phyloP scores from a whole-genome alignment of 2,113 vertebrate genomes.

The Microcebus tavaratra region DNA sequence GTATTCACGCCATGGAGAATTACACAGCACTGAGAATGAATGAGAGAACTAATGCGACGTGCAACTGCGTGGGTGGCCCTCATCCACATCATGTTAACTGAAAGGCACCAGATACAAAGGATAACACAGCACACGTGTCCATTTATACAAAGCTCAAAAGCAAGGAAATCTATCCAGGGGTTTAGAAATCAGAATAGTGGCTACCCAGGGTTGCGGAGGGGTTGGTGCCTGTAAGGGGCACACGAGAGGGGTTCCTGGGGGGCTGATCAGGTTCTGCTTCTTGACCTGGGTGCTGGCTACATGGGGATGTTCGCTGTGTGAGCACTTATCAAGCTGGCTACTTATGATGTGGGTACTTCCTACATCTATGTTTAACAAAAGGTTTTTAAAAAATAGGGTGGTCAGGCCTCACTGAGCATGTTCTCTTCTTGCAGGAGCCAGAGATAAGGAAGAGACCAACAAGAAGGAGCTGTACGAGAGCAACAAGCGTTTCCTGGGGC shows the following conservation, averaged over 20 bases:
- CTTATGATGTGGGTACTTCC: background rate
- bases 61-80: accelerated
- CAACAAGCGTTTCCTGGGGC: constrained; percentile 67
- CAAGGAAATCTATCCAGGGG: background rate
- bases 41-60: accelerated
- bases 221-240: background rate
- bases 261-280: background rate
- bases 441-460: constrained; percentile 62
- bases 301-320: background rate
- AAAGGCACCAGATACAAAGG: background rate
- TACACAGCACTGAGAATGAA: background rate
- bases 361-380: background rate
- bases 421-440: constrained; percentile 39
- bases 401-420: background rate
- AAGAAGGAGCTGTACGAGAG: constrained; percentile 66
- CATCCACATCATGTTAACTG: too few species aligned
- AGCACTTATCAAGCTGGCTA: background rate
- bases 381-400: background rate
- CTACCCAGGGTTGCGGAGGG: background rate
- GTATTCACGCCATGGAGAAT: background rate
- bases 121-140: background rate
- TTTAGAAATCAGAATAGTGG: background rate
- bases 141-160: background rate
- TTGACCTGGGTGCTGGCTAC: background rate
- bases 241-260: background rate